These are phyloP conservation scores for Bombus cullumanus DNA, from an alignment of 1,140 invertebrate species.

Conservation along the genomic window DNA sequence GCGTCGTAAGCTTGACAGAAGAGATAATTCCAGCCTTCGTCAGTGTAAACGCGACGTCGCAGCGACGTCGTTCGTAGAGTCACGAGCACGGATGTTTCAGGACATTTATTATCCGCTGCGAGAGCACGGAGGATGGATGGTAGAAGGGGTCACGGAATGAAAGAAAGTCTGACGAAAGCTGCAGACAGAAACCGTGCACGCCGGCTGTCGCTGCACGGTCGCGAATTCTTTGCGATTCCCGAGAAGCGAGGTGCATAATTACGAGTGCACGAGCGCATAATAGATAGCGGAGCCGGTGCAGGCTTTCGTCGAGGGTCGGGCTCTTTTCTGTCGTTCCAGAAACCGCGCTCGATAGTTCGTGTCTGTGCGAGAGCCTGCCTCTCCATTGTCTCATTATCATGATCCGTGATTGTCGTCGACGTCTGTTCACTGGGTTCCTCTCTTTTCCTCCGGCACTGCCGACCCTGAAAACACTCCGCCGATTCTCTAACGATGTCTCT, in stretches of 20 bases:
- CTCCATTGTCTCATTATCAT: slow-evolving; percentile 48
- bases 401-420: slow-evolving; percentile 38
- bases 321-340: slow-evolving; percentile 44
- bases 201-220: background rate
- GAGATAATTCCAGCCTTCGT: slow-evolving; percentile 1
- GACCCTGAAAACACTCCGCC: slow-evolving; percentile 31
- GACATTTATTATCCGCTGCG: slow-evolving; percentile 16
- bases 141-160: background rate
- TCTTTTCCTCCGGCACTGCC: background rate
- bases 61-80: background rate
- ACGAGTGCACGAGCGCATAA: slow-evolving; percentile 55
- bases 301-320: slow-evolving; percentile 35
- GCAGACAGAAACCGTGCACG: slow-evolving; percentile 1
- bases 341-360: slow-evolving; percentile 50
- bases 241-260: slow-evolving; percentile 50
- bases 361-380: background rate
- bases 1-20: too few species aligned
- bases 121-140: background rate
- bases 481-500: slow-evolving; percentile 39
- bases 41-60: too few species aligned
- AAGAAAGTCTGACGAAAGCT: slow-evolving; percentile 9
- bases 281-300: slow-evolving; percentile 35
- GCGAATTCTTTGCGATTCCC: slow-evolving; percentile 53
- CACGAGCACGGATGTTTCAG: background rate
- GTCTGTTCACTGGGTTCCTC: slow-evolving; percentile 3